A percentile compares a stretch with the other conserved stretches of the same genome.
Conservation (phyloP, 2,113 vertebrate genomes). For the Sminthopsis crassicaudata region DNA sequence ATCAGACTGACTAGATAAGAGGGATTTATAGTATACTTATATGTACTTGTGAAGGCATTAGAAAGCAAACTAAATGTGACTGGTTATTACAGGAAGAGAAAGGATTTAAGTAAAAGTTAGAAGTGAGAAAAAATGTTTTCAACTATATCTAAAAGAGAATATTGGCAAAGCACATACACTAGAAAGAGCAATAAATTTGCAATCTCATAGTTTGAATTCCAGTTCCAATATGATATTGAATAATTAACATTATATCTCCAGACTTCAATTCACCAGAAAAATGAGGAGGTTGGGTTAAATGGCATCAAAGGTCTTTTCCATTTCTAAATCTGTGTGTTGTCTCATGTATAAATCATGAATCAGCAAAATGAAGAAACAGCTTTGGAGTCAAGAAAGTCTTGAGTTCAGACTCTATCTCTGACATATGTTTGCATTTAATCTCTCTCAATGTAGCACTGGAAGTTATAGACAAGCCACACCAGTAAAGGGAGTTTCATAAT, state of each 20-base stretch:
- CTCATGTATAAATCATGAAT: background rate
- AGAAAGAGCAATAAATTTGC: background rate
- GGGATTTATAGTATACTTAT: background rate
- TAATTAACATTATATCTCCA: background rate
- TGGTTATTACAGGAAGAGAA: background rate
- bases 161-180: background rate
- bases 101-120: background rate
- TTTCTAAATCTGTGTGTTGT: background rate
- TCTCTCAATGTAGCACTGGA: background rate
- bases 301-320: background rate
- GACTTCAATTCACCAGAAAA: background rate
- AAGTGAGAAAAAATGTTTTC: background rate
- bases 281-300: background rate
- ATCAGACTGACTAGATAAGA: background rate
- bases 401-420: background rate
- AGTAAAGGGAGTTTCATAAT: background rate
- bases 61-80: background rate
- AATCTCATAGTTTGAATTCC: background rate
- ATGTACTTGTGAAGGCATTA: background rate
- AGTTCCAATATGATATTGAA: background rate
- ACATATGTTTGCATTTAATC: background rate
- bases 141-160: background rate
- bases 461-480: background rate
- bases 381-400: background rate
- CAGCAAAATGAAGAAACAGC: background rate